Percentiles rank a stretch among this genome's conserved stretches.
phyloP scores from a whole-genome alignment of 2,113 vertebrate species.

The Pygoscelis adeliae region DNA sequence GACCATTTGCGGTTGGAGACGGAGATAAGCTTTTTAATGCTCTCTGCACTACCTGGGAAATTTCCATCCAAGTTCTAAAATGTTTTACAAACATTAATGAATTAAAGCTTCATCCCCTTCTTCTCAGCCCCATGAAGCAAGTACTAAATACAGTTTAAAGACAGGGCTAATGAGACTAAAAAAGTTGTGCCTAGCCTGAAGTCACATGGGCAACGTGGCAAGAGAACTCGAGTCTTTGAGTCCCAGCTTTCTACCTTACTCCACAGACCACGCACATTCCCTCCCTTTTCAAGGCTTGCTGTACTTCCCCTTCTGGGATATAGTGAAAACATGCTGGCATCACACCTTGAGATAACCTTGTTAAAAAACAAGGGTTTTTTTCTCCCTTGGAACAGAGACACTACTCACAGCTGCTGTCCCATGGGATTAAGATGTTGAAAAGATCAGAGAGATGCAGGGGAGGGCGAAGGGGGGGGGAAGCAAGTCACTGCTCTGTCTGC shows the following conservation, averaged over 20 bases:
- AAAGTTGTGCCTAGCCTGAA: background rate
- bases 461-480: background rate
- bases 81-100: constrained; percentile 30
- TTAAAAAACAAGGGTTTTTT: background rate
- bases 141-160: constrained; percentile 13
- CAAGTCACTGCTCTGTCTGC: background rate
- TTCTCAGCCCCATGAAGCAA: background rate
- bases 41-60: constrained; percentile 13
- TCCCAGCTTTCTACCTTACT: background rate
- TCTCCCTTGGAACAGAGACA: background rate
- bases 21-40: background rate
- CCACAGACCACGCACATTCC: background rate
- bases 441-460: background rate
- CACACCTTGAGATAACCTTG: background rate
- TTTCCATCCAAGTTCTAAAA: constrained; percentile 12
- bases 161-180: background rate
- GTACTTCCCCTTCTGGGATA: background rate
- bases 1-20: background rate
- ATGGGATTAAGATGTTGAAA: background rate
- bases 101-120: constrained; percentile 18
- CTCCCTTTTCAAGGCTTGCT: background rate
- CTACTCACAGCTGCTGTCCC: background rate
- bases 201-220: background rate
- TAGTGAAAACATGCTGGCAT: background rate
- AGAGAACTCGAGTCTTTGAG: background rate